Percentiles rank a stretch among this genome's conserved stretches.
Evolutionary conservation across 2,888 invertebrate genomes (phyloP).

Genomic region (Mythimna ferrago): DNA sequence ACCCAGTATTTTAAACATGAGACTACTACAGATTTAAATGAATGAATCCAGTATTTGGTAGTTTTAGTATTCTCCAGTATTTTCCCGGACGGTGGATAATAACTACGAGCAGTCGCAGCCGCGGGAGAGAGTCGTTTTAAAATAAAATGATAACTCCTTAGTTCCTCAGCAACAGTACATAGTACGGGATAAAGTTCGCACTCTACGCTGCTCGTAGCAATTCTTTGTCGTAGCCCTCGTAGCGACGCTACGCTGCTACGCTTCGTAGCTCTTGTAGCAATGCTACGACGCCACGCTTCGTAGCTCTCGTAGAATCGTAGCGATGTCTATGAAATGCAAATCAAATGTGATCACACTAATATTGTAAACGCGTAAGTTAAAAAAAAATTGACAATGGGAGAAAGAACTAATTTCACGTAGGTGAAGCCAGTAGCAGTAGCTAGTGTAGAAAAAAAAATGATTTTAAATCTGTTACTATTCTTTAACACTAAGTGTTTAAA

Average conservation of each 20-base stretch:
- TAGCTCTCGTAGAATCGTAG: slow-evolving; percentile 3
- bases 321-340: slow-evolving; percentile 16
- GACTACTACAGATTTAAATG: neutral
- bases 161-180: slow-evolving; percentile 13
- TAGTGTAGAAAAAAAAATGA: slow-evolving; percentile 11
- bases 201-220: slow-evolving; percentile 18
- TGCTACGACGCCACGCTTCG: slow-evolving; percentile 17
- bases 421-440: too few relatives aligned
- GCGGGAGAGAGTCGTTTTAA: neutral
- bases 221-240: slow-evolving; percentile 26
- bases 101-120: neutral
- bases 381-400: too few relatives aligned
- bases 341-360: too few relatives aligned
- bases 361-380: too few relatives aligned
- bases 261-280: slow-evolving; percentile 8
- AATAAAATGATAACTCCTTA: slow-evolving; percentile 21
- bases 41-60: neutral
- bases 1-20: neutral
- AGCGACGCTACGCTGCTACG: slow-evolving; percentile 1
- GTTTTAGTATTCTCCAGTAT: too few relatives aligned
- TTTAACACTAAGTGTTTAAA: neutral
- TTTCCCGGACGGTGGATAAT: neutral
- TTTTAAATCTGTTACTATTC: slow-evolving; percentile 9
- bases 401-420: too few relatives aligned
- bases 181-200: slow-evolving; percentile 17